Evolutionary conservation across 2,888 invertebrate genomes (phyloP), one percentile per base, ranked within the genome.

Genomic region (Alloplasta piceator): DNA sequence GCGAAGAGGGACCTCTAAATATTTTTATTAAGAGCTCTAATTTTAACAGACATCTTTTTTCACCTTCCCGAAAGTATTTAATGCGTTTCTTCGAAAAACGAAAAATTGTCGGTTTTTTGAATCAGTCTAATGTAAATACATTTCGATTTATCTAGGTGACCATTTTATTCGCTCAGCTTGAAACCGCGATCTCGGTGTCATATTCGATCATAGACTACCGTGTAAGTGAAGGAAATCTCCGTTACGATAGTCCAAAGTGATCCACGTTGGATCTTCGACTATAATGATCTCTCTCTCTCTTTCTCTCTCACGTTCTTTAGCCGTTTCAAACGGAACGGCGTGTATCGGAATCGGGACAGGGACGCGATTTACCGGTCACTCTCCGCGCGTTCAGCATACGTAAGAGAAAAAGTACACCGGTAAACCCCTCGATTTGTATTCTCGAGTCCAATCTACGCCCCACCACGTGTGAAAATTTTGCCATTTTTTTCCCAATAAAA

Each of bases 241-340:
- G 38, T 39, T 56, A 14, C 66, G 16, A 12, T 56, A 50, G 39
- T 10, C 16, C 58, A 41, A 43, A 38, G 46, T 52, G 73, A 77
- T 80, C 77, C 64, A 60, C 26, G 64, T 50, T 50, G 50, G 68
- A 80, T 77, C 80, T 80, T 77, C 67, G 77, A 72, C 73, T 68
- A 70, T 78, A 60, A 73, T 82, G 72, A 76, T 76, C 74, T 80
- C 77, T 68, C 74, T 68, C 74, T 76, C 64, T 79, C 71, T 70
- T 46, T 73, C 38, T 41, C 61, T 64, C 78, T 68, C 75, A 58
- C 71, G 74, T 73, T 73, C 74, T 75, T 68, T 68, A 39, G 66
- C 48, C 76, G 61, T 66, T 70, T 58, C 39, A 73, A 26, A 73
- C 68, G 64, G 73, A 64, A 70, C 68, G 46, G 63, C 64, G 68